phyloP scores from a whole-genome alignment of 2,888 invertebrate genomes.

The Zootermopsis nevadensis region DNA sequence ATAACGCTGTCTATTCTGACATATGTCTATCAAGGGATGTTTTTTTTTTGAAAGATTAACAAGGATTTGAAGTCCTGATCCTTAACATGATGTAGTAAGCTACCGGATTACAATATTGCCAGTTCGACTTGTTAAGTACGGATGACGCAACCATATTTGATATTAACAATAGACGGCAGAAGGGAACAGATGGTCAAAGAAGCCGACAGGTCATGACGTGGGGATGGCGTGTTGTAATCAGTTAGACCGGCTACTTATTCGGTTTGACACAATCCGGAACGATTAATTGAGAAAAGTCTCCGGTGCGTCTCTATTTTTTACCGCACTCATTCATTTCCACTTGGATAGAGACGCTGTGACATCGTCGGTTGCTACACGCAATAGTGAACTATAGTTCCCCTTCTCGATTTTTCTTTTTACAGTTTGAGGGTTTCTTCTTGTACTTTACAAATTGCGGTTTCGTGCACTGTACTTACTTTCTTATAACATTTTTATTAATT shows the following conservation, averaged over 20 bases:
- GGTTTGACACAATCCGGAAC: constrained; percentile 14
- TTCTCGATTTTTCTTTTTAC: no score
- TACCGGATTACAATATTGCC: not conserved
- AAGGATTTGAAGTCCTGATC: not conserved
- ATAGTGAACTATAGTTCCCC: not conserved
- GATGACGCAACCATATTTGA: constrained; percentile 1
- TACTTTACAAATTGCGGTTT: no score
- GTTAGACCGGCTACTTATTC: constrained; percentile 28
- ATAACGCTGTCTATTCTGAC: no score
- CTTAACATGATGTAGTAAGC: not conserved
- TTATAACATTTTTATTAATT: no score
- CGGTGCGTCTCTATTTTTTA: not conserved
- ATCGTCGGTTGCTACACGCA: not conserved
- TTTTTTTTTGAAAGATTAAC: no score
- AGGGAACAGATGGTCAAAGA: constrained; percentile 26
- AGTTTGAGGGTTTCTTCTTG: no score
- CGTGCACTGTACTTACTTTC: no score
- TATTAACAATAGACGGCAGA: not conserved
- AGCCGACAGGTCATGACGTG: constrained; percentile 7
- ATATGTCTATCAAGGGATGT: not conserved
- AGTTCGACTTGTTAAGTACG: not conserved
- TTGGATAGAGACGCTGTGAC: constrained; percentile 12
- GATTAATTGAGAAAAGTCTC: constrained; percentile 25
- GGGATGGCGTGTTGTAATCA: constrained; percentile 14
- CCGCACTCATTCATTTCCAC: not conserved